Evolutionary conservation across 64 coral and sea anemone species (phyloP).

Genomic region (Hydrozoanthus tunicans): DNA sequence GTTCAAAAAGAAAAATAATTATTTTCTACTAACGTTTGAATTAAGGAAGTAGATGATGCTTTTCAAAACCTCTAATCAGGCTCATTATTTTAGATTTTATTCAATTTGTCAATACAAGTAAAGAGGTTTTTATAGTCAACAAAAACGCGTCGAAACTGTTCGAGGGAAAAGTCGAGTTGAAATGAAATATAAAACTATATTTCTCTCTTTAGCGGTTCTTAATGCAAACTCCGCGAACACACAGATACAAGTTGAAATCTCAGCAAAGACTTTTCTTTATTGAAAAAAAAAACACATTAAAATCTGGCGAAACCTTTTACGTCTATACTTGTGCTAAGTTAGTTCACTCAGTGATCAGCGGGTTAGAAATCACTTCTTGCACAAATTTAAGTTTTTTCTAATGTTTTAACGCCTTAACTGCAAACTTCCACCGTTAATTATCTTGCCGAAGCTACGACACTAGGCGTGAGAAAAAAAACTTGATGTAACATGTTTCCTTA

Average conservation of each 20-base stretch:
- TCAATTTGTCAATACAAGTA: constrained; percentile 36
- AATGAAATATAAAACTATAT: neutral
- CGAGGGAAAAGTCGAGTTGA: neutral
- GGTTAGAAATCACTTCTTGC: neutral
- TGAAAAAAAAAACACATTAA: neutral
- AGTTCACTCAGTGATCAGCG: too few species aligned
- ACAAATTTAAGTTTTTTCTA: neutral
- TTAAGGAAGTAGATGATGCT: constrained; percentile 19
- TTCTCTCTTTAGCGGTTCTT: neutral
- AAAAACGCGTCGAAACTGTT: neutral
- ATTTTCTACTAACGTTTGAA: constrained; percentile 33
- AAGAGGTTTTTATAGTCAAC: neutral
- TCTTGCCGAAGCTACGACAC: constrained; percentile 2
- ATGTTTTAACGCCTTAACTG: neutral
- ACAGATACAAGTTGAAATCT: neutral
- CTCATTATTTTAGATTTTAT: constrained; percentile 53
- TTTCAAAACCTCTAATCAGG: constrained; percentile 19
- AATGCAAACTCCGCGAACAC: neutral
- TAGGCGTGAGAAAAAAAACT: constrained; percentile 10
- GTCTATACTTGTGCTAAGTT: too few species aligned
- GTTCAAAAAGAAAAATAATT: constrained; percentile 52
- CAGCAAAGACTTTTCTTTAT: neutral
- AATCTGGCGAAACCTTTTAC: too few species aligned
- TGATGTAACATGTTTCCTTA: neutral
- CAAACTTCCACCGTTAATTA: neutral